These are phyloP conservation scores for Caradrina kadenii DNA, from an alignment of 2,888 invertebrate species.

Conservation along the genomic window DNA sequence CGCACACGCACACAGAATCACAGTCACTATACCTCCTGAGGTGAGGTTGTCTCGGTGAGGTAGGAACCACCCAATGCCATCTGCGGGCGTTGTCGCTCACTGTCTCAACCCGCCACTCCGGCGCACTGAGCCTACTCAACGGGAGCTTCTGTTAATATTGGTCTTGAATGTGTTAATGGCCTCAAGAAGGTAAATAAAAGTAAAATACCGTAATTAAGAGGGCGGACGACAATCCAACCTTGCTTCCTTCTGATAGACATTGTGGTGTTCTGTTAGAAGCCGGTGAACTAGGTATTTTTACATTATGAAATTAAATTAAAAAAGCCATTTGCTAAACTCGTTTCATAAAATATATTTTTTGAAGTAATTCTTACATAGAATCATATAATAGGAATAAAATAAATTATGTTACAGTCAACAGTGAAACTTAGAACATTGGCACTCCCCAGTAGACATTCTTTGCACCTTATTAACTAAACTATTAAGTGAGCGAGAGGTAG, in stretches of 20 bases:
- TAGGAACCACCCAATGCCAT: background rate
- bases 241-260: no score
- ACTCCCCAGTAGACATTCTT: background rate
- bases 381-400: background rate
- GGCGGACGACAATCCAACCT: background rate
- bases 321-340: constrained; percentile 30
- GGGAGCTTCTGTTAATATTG: constrained; percentile 43
- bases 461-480: no score
- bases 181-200: constrained; percentile 8
- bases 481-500: no score
- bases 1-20: background rate
- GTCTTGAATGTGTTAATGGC: constrained; percentile 36
- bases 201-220: constrained; percentile 4
- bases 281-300: background rate
- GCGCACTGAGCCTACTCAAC: background rate
- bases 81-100: background rate
- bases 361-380: background rate
- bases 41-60: no score
- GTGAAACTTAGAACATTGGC: background rate
- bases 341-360: background rate
- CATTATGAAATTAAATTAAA: background rate
- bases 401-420: background rate
- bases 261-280: background rate
- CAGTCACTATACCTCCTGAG: background rate
- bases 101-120: background rate